A percentile compares a stretch with the other conserved stretches of the same genome.
phyloP scores from a whole-genome alignment of 2,113 vertebrate species.

The Ardeotis arabs region DNA sequence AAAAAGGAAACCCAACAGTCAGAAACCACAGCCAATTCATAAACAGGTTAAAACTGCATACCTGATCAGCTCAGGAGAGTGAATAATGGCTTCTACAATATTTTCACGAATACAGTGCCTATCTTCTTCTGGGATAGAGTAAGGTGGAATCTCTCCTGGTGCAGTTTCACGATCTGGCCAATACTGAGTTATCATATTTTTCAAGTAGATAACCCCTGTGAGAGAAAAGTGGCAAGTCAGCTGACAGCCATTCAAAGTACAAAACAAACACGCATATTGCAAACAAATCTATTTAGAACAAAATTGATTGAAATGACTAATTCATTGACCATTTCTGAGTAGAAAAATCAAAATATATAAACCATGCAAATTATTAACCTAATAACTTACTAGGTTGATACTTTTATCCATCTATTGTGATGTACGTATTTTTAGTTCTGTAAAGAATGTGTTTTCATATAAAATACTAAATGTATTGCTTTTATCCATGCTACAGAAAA shows the following conservation, averaged over 20 bases:
- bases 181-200: constrained; percentile 99
- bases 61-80: constrained; percentile 98
- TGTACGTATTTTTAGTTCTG: neutral
- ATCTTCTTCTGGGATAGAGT: constrained; percentile 95
- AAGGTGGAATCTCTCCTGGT: constrained; percentile 86
- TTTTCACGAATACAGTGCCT: constrained; percentile 94
- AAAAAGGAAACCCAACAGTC: neutral
- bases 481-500: neutral
- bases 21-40: neutral
- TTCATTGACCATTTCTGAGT: neutral
- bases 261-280: neutral
- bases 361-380: neutral
- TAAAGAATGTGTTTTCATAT: neutral
- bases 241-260: neutral
- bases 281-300: neutral
- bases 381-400: neutral
- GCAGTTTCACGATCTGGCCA: constrained; percentile 92
- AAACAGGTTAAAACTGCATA: constrained; percentile 58
- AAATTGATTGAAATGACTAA: neutral
- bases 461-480: neutral
- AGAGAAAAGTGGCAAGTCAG: neutral
- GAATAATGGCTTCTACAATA: constrained; percentile 98
- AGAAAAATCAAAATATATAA: neutral
- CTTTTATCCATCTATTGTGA: neutral
- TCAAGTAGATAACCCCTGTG: constrained; percentile 98